Percentiles rank a stretch among this genome's conserved stretches.
phyloP scores from a whole-genome alignment of 2,113 vertebrate species.

The Anarrhichthys ocellatus region DNA sequence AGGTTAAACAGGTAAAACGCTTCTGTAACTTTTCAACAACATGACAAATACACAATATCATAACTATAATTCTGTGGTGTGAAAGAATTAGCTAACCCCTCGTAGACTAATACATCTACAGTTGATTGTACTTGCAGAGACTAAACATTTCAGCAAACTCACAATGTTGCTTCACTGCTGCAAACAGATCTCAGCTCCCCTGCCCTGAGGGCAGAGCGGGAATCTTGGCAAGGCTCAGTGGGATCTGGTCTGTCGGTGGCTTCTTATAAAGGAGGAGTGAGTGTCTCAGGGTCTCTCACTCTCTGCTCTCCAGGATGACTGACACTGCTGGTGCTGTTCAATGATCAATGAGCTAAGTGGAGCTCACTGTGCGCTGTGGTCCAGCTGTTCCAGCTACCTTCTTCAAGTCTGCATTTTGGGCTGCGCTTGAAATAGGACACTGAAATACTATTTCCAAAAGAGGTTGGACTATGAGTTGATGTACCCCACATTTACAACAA shows the following conservation, averaged over 20 bases:
- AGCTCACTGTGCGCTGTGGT: conserved; percentile 6
- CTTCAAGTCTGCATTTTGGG: conserved; percentile 11
- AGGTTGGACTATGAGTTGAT: conserved; percentile 40
- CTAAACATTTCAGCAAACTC: conserved; percentile 16
- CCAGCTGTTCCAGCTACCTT: conserved; percentile 18
- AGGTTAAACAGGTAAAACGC: neutral
- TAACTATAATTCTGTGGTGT: neutral
- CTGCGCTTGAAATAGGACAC: conserved; percentile 16
- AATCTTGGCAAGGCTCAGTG: conserved; percentile 55
- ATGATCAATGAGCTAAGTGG: conserved; percentile 49
- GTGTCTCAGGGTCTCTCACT: conserved; percentile 54
- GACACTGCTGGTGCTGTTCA: conserved; percentile 40
- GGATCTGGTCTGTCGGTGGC: conserved; percentile 62
- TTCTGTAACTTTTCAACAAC: neutral
- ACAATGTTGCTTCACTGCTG: conserved; percentile 31
- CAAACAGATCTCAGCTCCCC: conserved; percentile 32
- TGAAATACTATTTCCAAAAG: conserved; percentile 25
- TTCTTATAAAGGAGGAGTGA: conserved; percentile 82
- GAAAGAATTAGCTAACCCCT: neutral
- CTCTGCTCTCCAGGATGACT: conserved; percentile 56
- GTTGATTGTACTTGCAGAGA: neutral
- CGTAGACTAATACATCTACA: neutral
- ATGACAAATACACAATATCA: neutral
- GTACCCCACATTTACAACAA: neutral
- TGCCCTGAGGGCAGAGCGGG: conserved; percentile 59